Conservation (phyloP, 2,888 invertebrate species). For the Pteria penguin region DNA sequence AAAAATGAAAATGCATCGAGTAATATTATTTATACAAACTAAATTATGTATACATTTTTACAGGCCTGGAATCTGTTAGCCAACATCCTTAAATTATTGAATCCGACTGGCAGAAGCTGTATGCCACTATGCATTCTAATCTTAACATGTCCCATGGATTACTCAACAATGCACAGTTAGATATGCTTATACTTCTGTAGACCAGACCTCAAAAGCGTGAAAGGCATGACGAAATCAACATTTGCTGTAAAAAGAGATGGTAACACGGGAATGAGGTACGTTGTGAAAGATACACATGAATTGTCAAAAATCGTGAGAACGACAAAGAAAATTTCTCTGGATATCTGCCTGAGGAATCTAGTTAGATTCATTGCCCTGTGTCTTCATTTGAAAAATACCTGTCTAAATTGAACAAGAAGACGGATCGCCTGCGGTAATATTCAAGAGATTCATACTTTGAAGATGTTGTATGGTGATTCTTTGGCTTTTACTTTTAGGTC, state of each 20-base stretch:
- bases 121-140: conserved; percentile 7
- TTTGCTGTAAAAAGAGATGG: conserved; percentile 20
- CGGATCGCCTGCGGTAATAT: not conserved
- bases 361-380: not conserved
- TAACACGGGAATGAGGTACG: conserved; percentile 19
- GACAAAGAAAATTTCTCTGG: conserved; percentile 9
- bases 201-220: conserved; percentile 31
- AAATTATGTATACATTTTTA: too few species aligned
- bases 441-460: not conserved
- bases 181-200: conserved; percentile 41
- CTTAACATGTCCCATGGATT: conserved; percentile 28
- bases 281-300: conserved; percentile 5
- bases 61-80: not conserved
- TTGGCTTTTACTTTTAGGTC: too few species aligned
- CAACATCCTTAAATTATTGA: conserved; percentile 14
- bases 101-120: conserved; percentile 9
- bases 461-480: too few species aligned
- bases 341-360: conserved; percentile 1
- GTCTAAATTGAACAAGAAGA: not conserved
- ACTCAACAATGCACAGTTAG: conserved; percentile 41
- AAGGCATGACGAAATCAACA: conserved; percentile 27
- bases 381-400: not conserved
- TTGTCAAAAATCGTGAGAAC: not conserved
- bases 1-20: too few species aligned
- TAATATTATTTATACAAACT: too few species aligned